phyloP scores from a whole-genome alignment of 2,113 vertebrate species.

The Lycaon pictus region DNA sequence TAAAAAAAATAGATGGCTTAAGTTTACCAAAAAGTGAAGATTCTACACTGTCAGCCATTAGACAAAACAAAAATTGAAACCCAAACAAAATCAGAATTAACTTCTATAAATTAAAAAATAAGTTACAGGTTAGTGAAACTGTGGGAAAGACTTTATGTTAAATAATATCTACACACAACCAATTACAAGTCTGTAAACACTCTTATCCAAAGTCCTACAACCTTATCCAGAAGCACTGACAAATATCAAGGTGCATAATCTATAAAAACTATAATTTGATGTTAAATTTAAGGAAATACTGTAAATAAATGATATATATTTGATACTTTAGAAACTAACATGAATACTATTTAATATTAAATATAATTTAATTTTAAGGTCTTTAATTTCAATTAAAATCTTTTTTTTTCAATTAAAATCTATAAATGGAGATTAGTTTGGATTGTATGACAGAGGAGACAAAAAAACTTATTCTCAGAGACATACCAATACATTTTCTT shows the following conservation, averaged over 20 bases:
- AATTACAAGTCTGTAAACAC: slow-evolving; percentile 55
- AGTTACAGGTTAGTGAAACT: slow-evolving; percentile 40
- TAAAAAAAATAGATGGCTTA: slow-evolving; percentile 49
- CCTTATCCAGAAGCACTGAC: slow-evolving; percentile 26
- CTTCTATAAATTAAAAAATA: slow-evolving; percentile 52
- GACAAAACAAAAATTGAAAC: slow-evolving; percentile 60
- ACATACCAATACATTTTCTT: slow-evolving; percentile 61
- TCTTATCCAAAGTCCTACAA: background rate
- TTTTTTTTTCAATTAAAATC: background rate
- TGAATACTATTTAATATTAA: slow-evolving; percentile 59
- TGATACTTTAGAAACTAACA: slow-evolving; percentile 56
- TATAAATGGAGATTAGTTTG: slow-evolving; percentile 50
- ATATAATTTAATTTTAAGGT: slow-evolving; percentile 45
- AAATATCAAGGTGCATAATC: background rate
- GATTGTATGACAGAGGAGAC: slow-evolving; percentile 61
- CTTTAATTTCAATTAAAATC: slow-evolving; percentile 44
- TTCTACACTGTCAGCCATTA: slow-evolving; percentile 6
- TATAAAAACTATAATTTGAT: slow-evolving; percentile 41
- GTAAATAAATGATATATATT: slow-evolving; percentile 42
- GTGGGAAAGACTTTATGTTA: background rate
- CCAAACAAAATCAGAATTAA: slow-evolving; percentile 22
- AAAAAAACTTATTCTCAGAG: slow-evolving; percentile 52
- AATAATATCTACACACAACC: slow-evolving; percentile 30
- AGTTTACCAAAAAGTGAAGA: slow-evolving; percentile 32
- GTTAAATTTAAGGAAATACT: slow-evolving; percentile 51